Base-by-base conservation (phyloP, 2,113 vertebrate species). In the Vulpes ferrilata region DNA sequence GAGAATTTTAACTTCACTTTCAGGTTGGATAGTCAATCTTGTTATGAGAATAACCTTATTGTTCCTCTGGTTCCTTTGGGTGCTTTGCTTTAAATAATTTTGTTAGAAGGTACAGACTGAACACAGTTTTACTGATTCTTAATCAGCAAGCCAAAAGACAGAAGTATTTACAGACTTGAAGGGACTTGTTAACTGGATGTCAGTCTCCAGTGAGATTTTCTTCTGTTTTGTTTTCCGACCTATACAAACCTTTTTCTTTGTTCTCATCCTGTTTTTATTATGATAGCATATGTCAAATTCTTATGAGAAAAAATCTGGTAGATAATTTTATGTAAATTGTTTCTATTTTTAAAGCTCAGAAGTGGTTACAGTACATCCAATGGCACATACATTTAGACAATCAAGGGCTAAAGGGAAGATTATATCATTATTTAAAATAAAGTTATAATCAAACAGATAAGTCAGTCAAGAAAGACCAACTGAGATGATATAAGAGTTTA, bases 1-100 rank as follows among this genome's bases (percentile, higher is more conserved):
- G 62, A 74, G 7, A 86, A 2, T 67, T 95, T 88, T 83, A 76
- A 69, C 13, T 95, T 76, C 16, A 64, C 32, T 88, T 87, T 94
- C n/a, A 76, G 51, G 27, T 65, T 96, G 87, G 35, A 79, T 22
- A 92, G 67, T 35, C 62, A 94, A 86, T 60, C 25, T 89, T 95
- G 69, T 79, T 86, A 62, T 85, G 20, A 96, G 48, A 87, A 93
- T 94, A 96, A 96, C 60, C 15, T 93, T 74, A 93, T 78, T 95
- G 43, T 92, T 97, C 32, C 7, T 57, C 6, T 35, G 48, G 17
- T 30, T 95, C 74, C 83, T 93, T 73, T 92, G n/a, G 82, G 59
- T 69, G 2, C 7, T 62, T 82, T 88, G 19, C 27, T 81, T 38
- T 51, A 84, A 92, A 90, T 93, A 87, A 96, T 88, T 92, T 87